A percentile compares a stretch with the other conserved stretches of the same genome.
phyloP scores from a whole-genome alignment of 2,113 vertebrate species.

The Heterochromis multidens region DNA sequence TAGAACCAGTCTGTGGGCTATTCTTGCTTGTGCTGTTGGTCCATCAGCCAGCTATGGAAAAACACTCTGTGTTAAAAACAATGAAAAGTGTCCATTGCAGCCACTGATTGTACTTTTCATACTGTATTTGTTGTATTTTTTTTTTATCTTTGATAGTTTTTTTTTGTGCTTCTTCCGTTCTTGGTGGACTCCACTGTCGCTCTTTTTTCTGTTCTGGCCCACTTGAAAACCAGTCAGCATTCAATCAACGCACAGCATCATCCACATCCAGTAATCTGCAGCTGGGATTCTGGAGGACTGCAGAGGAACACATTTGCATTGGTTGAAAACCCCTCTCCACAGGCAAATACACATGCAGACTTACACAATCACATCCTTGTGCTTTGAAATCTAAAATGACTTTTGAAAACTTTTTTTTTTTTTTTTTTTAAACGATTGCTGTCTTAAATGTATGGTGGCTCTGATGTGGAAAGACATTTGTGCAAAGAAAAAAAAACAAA shows the following conservation, averaged over 20 bases:
- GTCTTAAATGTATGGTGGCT: too few species aligned
- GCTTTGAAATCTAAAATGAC: too few species aligned
- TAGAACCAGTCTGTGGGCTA: too few species aligned
- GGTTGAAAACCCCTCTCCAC: background rate
- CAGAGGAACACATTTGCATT: background rate
- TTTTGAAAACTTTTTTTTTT: too few species aligned
- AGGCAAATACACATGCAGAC: background rate
- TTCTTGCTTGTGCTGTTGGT: background rate
- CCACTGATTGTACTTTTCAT: background rate
- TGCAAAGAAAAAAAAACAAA: too few species aligned
- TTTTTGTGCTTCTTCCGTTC: background rate
- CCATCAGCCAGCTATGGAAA: background rate
- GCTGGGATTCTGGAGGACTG: background rate
- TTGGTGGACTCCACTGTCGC: background rate
- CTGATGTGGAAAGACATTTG: too few species aligned
- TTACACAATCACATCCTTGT: too few species aligned
- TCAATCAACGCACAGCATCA: background rate
- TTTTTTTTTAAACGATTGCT: too few species aligned
- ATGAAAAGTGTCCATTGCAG: background rate
- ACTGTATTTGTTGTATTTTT: background rate
- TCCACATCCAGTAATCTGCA: background rate
- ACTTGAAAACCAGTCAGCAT: accelerated
- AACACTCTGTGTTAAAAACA: too few species aligned
- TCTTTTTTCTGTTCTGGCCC: background rate
- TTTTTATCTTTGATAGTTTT: background rate